Conservation (phyloP, 2,113 vertebrate genomes). For the Mus musculus region GRCm39 chr14:4657501-4658000, state of each 20-base stretch:
- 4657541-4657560: not conserved
- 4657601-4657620: not conserved
- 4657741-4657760: not conserved
- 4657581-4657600: not conserved
- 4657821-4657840: not conserved
- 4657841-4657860: not conserved
- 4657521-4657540: not conserved
- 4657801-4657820: not conserved
- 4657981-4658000: not conserved
- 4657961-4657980: not conserved
- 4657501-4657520: too few relatives aligned
- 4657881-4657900: not conserved
- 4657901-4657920: not conserved
- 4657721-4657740: not conserved
- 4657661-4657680: fast-evolving
- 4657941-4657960: not conserved
- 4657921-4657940: not conserved
- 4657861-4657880: not conserved
- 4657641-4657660: not conserved
- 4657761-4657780: not conserved
- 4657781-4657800: not conserved
- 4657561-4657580: not conserved
- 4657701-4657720: not conserved
- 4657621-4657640: not conserved
- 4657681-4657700: not conserved